These are phyloP conservation scores for Ophraella communa DNA, from an alignment of 2,888 invertebrate genomes.

Conservation along the genomic window DNA sequence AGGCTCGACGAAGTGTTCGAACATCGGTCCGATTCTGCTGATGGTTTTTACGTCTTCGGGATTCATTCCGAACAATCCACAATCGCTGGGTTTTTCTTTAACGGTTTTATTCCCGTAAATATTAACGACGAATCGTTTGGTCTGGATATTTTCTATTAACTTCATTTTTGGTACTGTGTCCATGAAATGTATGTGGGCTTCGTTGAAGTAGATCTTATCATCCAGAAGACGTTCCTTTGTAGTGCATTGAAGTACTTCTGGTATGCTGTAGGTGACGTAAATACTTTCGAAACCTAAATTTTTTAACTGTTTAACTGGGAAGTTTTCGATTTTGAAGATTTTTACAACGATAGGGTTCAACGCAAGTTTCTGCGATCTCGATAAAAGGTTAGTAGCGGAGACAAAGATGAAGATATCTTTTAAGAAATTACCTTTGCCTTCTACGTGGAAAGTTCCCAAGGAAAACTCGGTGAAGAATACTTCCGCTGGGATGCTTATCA, in stretches of 20 bases:
- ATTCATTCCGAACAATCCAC: constrained; percentile 30
- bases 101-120: constrained; percentile 26
- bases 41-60: constrained; percentile 21
- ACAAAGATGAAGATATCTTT: constrained; percentile 34
- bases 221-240: constrained; percentile 35
- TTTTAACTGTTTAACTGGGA: constrained; percentile 41
- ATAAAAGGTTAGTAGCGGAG: constrained; percentile 37
- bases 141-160: constrained; percentile 42
- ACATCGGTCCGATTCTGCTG: constrained; percentile 16
- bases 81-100: constrained; percentile 7
- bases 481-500: constrained; percentile 39
- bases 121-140: constrained; percentile 39
- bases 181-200: constrained; percentile 43
- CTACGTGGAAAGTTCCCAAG: constrained; percentile 29
- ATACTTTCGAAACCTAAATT: constrained; percentile 27
- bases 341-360: constrained; percentile 46
- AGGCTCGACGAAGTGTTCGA: constrained; percentile 5
- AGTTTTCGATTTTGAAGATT: constrained; percentile 39
- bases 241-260: constrained; percentile 36
- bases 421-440: constrained; percentile 13
- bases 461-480: constrained; percentile 42
- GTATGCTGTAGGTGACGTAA: constrained; percentile 36
- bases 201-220: constrained; percentile 39
- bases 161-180: constrained; percentile 41
- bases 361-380: constrained; percentile 42